These are phyloP conservation scores for Elephas maximus DNA, from an alignment of 2,113 vertebrate species.

Conservation along the genomic window DNA sequence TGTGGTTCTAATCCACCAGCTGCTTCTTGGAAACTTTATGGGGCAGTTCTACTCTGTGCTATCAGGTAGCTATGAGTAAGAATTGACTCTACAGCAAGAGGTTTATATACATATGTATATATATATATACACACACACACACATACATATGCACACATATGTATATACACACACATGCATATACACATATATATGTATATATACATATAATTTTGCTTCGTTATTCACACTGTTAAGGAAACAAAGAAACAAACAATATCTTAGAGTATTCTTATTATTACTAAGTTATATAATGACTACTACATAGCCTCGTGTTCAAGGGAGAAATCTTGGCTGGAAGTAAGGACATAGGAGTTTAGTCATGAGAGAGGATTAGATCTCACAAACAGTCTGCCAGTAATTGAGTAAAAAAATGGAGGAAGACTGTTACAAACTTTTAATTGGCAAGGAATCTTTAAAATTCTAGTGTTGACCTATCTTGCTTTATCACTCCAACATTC, in stretches of 20 bases:
- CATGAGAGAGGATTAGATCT: not conserved
- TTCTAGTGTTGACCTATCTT: not conserved
- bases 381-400: not conserved
- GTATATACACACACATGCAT: not conserved
- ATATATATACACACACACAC: not conserved
- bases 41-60: too few species aligned
- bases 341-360: not conserved
- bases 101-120: too few species aligned
- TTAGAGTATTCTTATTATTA: not conserved
- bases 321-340: not conserved
- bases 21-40: too few species aligned
- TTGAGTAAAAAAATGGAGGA: not conserved
- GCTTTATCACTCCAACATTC: not conserved
- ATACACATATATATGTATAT: not conserved
- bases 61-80: too few species aligned
- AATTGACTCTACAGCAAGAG: too few species aligned
- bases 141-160: not conserved
- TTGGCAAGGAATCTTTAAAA: not conserved
- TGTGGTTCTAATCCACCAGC: too few species aligned
- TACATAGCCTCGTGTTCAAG: not conserved
- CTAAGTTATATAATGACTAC: not conserved
- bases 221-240: not conserved
- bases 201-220: not conserved
- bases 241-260: not conserved
- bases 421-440: not conserved